Percentiles rank a stretch among this genome's conserved stretches.
Conservation (phyloP, 2,797 vertebrate species). For the Malacoraja senta region DNA sequence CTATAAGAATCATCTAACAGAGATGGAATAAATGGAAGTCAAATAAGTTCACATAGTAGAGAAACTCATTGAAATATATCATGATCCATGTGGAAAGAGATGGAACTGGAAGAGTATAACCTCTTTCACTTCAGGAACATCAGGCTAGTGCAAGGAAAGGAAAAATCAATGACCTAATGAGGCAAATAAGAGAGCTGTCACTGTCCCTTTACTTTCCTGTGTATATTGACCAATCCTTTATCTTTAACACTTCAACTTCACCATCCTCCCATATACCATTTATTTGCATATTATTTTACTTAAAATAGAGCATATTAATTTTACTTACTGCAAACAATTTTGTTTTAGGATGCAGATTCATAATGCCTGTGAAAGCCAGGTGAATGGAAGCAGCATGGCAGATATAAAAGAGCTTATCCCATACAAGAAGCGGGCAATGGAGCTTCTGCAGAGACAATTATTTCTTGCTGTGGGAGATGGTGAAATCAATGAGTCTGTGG, state of each 20-base stretch:
- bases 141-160: background rate
- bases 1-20: background rate
- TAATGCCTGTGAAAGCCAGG: background rate
- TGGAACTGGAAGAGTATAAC: background rate
- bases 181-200: background rate
- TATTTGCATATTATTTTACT: background rate
- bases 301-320: background rate
- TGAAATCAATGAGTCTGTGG: background rate
- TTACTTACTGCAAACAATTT: background rate
- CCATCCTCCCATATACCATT: background rate
- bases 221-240: background rate
- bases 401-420: constrained; percentile 15
- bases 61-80: background rate
- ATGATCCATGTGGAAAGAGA: background rate
- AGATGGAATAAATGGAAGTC: background rate
- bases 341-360: background rate
- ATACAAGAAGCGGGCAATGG: constrained; percentile 11
- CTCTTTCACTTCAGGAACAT: background rate
- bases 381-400: background rate
- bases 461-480: background rate
- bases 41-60: background rate
- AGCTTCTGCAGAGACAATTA: background rate
- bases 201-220: background rate
- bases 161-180: background rate
- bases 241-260: background rate